phyloP scores from a whole-genome alignment of 2,888 invertebrate genomes.

The Drosophila prolongata region DNA sequence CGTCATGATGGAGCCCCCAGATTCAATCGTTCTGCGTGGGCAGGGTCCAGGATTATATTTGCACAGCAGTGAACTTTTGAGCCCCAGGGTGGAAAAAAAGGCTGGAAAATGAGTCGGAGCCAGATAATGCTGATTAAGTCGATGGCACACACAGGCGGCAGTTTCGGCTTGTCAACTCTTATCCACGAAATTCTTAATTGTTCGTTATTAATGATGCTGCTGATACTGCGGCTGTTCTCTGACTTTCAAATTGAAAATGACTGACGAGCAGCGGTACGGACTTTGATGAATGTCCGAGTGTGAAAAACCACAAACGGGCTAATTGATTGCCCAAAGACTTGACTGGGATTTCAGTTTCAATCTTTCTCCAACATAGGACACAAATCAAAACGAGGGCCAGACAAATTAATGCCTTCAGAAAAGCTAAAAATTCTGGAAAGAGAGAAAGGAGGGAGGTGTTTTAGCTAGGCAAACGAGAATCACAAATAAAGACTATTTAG shows the following conservation, averaged over 20 bases:
- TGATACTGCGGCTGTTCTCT: conserved; percentile 29
- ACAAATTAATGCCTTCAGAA: conserved; percentile 23
- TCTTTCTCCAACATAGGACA: conserved; percentile 11
- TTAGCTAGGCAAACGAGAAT: not conserved
- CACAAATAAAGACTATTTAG: too few relatives aligned
- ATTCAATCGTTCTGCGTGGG: conserved; percentile 48
- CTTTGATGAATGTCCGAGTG: conserved; percentile 72
- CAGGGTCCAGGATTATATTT: conserved; percentile 45
- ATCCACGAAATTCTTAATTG: conserved; percentile 70
- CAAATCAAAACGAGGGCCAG: conserved; percentile 20
- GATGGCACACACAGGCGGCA: conserved; percentile 37
- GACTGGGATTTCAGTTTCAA: conserved; percentile 12
- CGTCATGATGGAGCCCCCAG: conserved; percentile 55
- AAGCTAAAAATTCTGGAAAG: not conserved
- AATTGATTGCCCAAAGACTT: conserved; percentile 61
- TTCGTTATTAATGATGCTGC: conserved; percentile 72
- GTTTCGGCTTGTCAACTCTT: conserved; percentile 48
- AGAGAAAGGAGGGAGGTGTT: not conserved
- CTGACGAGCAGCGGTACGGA: conserved; percentile 51
- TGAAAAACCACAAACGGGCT: conserved; percentile 55
- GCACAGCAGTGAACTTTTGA: conserved; percentile 52
- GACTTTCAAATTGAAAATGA: conserved; percentile 69
- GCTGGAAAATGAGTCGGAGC: conserved; percentile 33
- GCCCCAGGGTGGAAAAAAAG: not conserved
- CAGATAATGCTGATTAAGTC: conserved; percentile 45